Evolutionary conservation across 2,113 vertebrate genomes (phyloP).

Genomic region (Probosciger aterrimus): DNA sequence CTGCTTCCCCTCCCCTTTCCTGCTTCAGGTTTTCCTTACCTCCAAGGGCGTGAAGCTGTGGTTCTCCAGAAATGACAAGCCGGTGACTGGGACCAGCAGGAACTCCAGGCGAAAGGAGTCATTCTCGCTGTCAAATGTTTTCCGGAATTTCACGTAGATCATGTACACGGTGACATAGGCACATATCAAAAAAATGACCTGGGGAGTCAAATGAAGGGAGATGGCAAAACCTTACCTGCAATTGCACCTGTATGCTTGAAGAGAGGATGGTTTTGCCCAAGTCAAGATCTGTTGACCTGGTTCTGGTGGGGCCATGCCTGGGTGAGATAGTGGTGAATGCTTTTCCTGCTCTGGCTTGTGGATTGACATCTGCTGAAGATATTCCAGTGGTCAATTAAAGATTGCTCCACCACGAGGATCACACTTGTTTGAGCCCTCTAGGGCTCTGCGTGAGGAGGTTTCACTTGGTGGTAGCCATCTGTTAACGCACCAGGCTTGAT

Average conservation of each 20-base stretch:
- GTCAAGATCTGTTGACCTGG: not conserved
- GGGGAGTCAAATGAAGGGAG: not conserved
- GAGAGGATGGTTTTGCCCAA: not conserved
- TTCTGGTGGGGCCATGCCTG: not conserved
- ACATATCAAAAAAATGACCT: conserved; percentile 91
- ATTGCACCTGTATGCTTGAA: not conserved
- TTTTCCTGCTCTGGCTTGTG: not conserved
- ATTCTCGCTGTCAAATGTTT: conserved; percentile 82
- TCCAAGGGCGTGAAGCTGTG: conserved; percentile 88
- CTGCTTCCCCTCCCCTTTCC: not conserved
- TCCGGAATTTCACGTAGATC: conserved; percentile 90
- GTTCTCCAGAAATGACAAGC: conserved; percentile 93
- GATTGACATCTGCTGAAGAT: not conserved
- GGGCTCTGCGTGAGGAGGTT: not conserved
- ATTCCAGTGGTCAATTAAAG: not conserved
- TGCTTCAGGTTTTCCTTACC: conserved; percentile 71
- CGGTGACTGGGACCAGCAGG: conserved; percentile 89
- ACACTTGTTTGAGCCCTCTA: not conserved
- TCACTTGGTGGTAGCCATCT: not conserved
- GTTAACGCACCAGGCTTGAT: not conserved
- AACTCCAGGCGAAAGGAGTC: conserved; percentile 95
- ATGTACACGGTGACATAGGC: conserved; percentile 89
- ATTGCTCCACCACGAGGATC: not conserved
- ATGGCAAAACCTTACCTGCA: not conserved
- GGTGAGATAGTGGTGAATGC: not conserved